Evolutionary conservation across 2,888 invertebrate genomes (phyloP).

Genomic region (Stomorhina lunata): DNA sequence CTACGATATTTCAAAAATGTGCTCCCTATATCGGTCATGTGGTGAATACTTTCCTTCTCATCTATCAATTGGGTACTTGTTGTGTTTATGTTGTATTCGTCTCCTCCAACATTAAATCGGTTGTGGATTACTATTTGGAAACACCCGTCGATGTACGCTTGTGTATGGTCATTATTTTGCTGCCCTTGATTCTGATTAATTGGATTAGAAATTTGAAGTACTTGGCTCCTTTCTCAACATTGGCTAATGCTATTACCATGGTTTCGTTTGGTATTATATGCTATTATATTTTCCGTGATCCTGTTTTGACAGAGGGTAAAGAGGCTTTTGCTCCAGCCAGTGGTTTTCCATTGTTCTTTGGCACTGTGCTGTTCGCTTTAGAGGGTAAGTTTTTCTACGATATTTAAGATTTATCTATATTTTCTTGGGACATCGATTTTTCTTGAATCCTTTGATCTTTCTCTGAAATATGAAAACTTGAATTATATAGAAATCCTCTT

Average conservation of each 20-base stretch:
- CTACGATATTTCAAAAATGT: conserved; percentile 83
- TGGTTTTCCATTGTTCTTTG: conserved; percentile 95
- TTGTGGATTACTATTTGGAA: conserved; percentile 82
- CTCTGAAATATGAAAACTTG: not conserved
- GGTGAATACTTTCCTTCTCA: conserved; percentile 87
- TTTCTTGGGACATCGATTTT: not conserved
- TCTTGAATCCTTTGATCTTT: not conserved
- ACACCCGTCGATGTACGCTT: conserved; percentile 82
- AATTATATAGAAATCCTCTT: conserved; percentile 62
- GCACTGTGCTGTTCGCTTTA: conserved; percentile 96
- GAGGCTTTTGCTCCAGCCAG: conserved; percentile 84
- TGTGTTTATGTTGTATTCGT: conserved; percentile 98
- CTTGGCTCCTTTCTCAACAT: conserved; percentile 92
- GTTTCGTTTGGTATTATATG: conserved; percentile 91
- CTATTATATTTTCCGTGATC: conserved; percentile 89
- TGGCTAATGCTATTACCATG: conserved; percentile 92
- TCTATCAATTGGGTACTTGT: conserved; percentile 97
- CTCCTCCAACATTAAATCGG: conserved; percentile 89
- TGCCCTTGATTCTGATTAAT: conserved; percentile 89
- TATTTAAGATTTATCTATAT: conserved; percentile 72
- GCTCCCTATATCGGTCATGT: conserved; percentile 85
- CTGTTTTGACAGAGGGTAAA: conserved; percentile 84
- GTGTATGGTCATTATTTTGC: conserved; percentile 86
- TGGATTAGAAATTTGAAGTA: conserved; percentile 91
- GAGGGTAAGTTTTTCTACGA: conserved; percentile 90